Percentiles rank a stretch among this genome's conserved stretches.
phyloP scores from a whole-genome alignment of 2,888 invertebrate species.

The Drosophila cracens region DNA sequence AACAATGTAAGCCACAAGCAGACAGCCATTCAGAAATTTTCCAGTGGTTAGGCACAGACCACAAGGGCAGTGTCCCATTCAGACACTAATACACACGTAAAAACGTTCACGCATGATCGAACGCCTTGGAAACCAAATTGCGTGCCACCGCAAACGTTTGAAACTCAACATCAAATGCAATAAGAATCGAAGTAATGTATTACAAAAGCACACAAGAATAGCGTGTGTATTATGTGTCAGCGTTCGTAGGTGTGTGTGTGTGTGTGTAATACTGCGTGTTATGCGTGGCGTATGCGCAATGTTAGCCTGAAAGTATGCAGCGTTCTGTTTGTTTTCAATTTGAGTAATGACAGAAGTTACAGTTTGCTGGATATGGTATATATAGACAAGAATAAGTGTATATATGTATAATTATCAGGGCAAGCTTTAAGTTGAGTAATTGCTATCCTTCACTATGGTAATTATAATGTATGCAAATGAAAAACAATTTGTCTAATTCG shows the following conservation, averaged over 20 bases:
- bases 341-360: slow-evolving; percentile 55
- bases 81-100: slow-evolving; percentile 10
- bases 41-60: not conserved
- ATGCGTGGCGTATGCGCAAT: slow-evolving; percentile 70
- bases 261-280: slow-evolving; percentile 10
- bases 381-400: not conserved
- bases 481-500: slow-evolving; percentile 44
- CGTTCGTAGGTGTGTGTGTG: not conserved
- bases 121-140: slow-evolving; percentile 33
- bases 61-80: slow-evolving; percentile 11
- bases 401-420: not conserved
- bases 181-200: slow-evolving; percentile 47
- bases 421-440: slow-evolving; percentile 35
- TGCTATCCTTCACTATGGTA: slow-evolving; percentile 37
- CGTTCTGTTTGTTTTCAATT: slow-evolving; percentile 58
- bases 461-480: slow-evolving; percentile 70
- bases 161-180: slow-evolving; percentile 57
- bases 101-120: slow-evolving; percentile 48
- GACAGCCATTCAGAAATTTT: slow-evolving; percentile 7
- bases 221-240: not conserved
- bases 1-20: slow-evolving; percentile 22
- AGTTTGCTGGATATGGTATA: slow-evolving; percentile 4
- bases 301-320: slow-evolving; percentile 70
- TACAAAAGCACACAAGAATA: slow-evolving; percentile 9
- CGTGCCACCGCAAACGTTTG: slow-evolving; percentile 49